A percentile compares a stretch with the other conserved stretches of the same genome.
phyloP scores from a whole-genome alignment of 1,140 invertebrate genomes.

The Hylyphantes graminicola region DNA sequence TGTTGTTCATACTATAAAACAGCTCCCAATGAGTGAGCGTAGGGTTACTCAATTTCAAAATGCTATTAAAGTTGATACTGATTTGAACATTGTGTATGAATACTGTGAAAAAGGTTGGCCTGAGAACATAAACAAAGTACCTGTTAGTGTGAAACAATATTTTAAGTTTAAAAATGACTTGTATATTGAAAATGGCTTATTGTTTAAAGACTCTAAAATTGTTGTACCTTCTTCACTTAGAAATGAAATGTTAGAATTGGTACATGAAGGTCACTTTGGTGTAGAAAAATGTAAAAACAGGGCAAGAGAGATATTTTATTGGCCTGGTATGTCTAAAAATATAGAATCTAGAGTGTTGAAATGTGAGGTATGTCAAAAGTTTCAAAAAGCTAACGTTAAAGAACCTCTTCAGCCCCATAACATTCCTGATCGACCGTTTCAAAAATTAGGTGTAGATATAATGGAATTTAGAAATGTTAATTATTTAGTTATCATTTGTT shows the following conservation, averaged over 20 bases:
- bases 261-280: constrained; percentile 66
- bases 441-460: constrained; percentile 22
- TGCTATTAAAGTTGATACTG: neutral
- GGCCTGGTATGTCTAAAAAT: neutral
- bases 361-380: constrained; percentile 33
- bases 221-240: constrained; percentile 64
- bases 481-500: constrained; percentile 2
- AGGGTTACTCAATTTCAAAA: constrained; percentile 15
- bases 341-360: constrained; percentile 2
- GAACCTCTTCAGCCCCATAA: constrained; percentile 20
- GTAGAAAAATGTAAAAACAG: constrained; percentile 58
- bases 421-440: neutral
- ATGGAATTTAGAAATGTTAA: neutral
- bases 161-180: constrained; percentile 62
- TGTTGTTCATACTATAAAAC: neutral
- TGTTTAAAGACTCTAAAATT: constrained; percentile 64
- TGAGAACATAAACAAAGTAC: neutral
- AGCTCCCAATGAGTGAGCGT: constrained; percentile 10
- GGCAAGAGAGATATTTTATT: constrained; percentile 20
- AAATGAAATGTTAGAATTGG: constrained; percentile 63
- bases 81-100: neutral
- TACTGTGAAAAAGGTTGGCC: constrained; percentile 61
- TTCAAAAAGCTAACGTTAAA: neutral
- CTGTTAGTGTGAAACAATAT: neutral
- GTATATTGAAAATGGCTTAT: constrained; percentile 61